These are phyloP conservation scores for Platyrinchus mystaceus DNA, from an alignment of 2,797 vertebrate genomes.

Conservation along the genomic window DNA sequence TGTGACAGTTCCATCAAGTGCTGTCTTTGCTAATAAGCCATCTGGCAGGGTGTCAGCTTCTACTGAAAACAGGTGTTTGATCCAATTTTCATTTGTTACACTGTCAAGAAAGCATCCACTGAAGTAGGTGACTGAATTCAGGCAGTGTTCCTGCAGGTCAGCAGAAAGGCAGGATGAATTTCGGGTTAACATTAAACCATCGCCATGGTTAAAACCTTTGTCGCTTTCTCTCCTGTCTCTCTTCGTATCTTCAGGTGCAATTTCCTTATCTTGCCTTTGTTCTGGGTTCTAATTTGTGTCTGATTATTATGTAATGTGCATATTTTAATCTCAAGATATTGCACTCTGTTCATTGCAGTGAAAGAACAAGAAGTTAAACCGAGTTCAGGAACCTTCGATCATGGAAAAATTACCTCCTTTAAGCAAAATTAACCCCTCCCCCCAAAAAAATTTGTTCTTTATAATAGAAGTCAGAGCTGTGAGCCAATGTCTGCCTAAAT, in stretches of 20 bases:
- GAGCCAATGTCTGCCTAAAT: not conserved
- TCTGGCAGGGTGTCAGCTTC: conserved; percentile 64
- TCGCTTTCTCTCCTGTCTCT: not conserved
- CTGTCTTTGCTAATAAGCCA: conserved; percentile 64
- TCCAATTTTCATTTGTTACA: conserved; percentile 58
- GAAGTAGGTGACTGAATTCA: conserved; percentile 29
- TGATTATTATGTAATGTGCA: not conserved
- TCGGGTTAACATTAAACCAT: conserved; percentile 18
- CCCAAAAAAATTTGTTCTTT: not conserved
- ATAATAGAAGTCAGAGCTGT: not conserved
- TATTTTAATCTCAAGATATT: not conserved
- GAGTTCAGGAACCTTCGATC: not conserved
- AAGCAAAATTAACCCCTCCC: not conserved
- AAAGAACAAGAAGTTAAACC: not conserved
- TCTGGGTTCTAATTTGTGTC: conserved; percentile 21
- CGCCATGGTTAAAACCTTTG: conserved; percentile 10
- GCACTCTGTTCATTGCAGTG: not conserved
- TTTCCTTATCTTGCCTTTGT: conserved; percentile 37
- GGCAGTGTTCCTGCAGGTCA: conserved; percentile 3
- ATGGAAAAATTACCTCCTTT: not conserved
- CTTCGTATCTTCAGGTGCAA: not conserved
- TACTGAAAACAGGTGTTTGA: conserved; percentile 53
- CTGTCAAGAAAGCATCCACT: conserved; percentile 25
- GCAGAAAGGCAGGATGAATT: conserved; percentile 31
- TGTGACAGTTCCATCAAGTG: conserved; percentile 45